phyloP scores from a whole-genome alignment of 2,113 vertebrate genomes.

The Genyomyrus donnyi region DNA sequence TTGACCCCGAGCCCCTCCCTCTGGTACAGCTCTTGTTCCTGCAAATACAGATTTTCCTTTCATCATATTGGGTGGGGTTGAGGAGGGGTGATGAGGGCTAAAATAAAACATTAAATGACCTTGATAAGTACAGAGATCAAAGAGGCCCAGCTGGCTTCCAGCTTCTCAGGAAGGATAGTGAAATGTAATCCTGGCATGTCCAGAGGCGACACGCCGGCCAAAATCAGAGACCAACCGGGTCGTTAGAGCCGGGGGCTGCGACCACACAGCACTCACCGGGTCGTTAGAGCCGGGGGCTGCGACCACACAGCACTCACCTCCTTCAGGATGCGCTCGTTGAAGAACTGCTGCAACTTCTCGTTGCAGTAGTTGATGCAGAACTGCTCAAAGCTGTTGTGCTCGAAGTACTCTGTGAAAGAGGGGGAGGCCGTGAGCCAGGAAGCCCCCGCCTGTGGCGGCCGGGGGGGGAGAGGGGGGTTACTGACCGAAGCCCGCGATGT shows the following conservation, averaged over 20 bases:
- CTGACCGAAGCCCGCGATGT: conserved; percentile 96
- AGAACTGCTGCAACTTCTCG: conserved; percentile 98
- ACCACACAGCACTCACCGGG: conserved; percentile 28
- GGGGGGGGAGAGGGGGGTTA: not conserved
- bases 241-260: not conserved
- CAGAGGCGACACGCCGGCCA: not conserved
- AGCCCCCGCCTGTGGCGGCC: not conserved
- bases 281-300: not conserved
- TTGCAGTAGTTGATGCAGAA: conserved; percentile 99
- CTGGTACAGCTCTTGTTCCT: conserved; percentile 97
- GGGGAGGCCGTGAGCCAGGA: too few species aligned
- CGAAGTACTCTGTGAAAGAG: conserved; percentile 86
- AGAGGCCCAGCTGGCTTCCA: not conserved
- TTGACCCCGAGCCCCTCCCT: conserved; percentile 90
- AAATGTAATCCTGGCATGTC: not conserved
- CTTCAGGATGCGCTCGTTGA: conserved; percentile 97
- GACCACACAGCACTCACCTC: conserved; percentile 65
- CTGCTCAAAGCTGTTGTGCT: conserved; percentile 98
- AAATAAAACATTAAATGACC: not conserved
- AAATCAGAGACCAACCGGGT: not conserved
- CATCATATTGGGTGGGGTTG: conserved; percentile 13
- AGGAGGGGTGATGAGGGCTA: not conserved
- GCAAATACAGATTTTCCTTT: conserved; percentile 37
- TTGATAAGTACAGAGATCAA: not conserved
- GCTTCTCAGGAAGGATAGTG: not conserved